These are phyloP conservation scores for Cryptophagus acutangulus DNA, from an alignment of 2,888 invertebrate genomes.

Conservation along the genomic window DNA sequence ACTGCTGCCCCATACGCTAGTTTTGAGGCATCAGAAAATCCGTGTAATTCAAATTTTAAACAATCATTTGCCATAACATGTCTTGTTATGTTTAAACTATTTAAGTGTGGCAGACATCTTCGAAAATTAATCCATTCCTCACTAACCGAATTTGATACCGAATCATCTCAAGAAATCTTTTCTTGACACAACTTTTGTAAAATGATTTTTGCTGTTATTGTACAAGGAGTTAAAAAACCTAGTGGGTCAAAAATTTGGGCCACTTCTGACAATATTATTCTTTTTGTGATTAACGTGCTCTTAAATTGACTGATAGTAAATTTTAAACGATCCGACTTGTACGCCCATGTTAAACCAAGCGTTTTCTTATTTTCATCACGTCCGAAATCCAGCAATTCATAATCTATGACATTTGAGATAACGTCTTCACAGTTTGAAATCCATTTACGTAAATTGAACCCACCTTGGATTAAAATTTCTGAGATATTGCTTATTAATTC, in stretches of 20 bases:
- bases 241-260: slow-evolving; percentile 2
- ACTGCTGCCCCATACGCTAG: slow-evolving; percentile 20
- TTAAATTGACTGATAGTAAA: neutral
- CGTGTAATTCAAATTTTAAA: slow-evolving; percentile 17
- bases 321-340: too few relatives aligned
- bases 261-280: neutral
- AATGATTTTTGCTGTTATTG: neutral
- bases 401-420: slow-evolving; percentile 8
- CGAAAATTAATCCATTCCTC: too few relatives aligned
- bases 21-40: slow-evolving; percentile 24
- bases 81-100: too few relatives aligned
- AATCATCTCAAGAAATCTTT: neutral
- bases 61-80: slow-evolving; percentile 4
- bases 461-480: slow-evolving; percentile 10
- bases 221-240: neutral
- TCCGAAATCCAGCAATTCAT: slow-evolving; percentile 3
- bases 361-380: slow-evolving; percentile 6
- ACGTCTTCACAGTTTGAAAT: slow-evolving; percentile 6
- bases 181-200: slow-evolving; percentile 1
- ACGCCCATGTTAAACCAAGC: slow-evolving; percentile 4
- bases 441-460: slow-evolving; percentile 17
- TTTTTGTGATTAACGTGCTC: neutral
- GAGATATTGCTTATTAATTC: too few relatives aligned
- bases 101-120: too few relatives aligned
- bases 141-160: neutral